A percentile compares a stretch with the other conserved stretches of the same genome.
phyloP scores from a whole-genome alignment of 2,888 invertebrate genomes.

The Nemoura dubitans region DNA sequence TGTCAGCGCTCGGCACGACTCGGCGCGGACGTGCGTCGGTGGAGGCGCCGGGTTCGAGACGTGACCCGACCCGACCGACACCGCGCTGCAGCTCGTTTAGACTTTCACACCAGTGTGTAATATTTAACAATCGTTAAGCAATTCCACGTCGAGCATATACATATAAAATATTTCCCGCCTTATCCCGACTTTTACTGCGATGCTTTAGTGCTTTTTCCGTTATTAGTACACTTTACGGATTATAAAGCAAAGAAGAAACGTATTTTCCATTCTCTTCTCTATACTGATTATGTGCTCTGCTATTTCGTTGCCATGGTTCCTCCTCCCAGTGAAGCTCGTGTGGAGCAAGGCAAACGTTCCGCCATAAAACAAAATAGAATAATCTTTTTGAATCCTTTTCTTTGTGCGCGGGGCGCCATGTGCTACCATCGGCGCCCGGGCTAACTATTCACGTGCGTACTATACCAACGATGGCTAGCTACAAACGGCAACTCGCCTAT shows the following conservation, averaged over 20 bases:
- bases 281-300: constrained; percentile 12
- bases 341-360: not conserved
- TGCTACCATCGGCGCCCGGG: not conserved
- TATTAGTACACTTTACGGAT: constrained; percentile 12
- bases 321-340: not conserved
- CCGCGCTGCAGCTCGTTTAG: too few species aligned
- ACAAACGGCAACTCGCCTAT: not conserved
- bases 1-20: not conserved
- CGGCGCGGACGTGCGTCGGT: not conserved
- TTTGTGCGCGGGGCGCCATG: not conserved
- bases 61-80: not conserved
- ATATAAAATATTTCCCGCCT: not conserved
- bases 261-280: not conserved
- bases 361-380: constrained; percentile 12
- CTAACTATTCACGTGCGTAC: too few species aligned
- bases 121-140: constrained; percentile 12
- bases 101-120: not conserved
- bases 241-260: not conserved
- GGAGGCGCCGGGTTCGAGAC: not conserved
- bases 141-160: not conserved
- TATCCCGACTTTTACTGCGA: not conserved
- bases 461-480: not conserved
- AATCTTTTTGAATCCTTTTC: not conserved
- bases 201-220: constrained; percentile 7
- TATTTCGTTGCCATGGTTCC: not conserved